Conservation (phyloP, 1,140 invertebrate species). For the Hypothenemus hampei region DNA sequence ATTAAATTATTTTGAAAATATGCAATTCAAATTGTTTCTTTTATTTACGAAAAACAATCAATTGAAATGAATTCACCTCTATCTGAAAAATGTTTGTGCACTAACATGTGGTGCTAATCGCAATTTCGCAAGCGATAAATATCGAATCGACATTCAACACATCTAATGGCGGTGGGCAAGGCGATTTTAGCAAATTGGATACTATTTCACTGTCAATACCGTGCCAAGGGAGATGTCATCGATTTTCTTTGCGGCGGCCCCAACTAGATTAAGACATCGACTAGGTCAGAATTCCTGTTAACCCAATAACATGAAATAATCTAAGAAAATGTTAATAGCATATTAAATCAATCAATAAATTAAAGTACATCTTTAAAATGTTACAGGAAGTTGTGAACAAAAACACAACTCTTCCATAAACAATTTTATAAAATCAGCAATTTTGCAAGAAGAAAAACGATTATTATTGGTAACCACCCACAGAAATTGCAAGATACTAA, state of each 20-base stretch:
- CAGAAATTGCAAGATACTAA: too few relatives aligned
- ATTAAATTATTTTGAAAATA: conserved; percentile 10
- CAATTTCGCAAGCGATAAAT: conserved; percentile 16
- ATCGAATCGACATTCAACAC: conserved; percentile 12
- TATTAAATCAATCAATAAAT: too few relatives aligned
- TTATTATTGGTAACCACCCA: too few relatives aligned
- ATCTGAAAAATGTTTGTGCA: conserved; percentile 3
- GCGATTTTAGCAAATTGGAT: conserved; percentile 24
- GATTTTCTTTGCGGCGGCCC: conserved; percentile 2
- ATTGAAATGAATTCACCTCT: background rate
- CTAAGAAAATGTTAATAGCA: background rate
- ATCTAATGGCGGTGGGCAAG: conserved; percentile 16
- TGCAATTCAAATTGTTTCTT: conserved; percentile 2
- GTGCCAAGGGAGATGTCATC: background rate
- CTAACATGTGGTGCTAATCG: conserved; percentile 15
- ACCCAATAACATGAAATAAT: background rate
- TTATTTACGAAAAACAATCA: too few relatives aligned
- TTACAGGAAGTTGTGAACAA: too few relatives aligned
- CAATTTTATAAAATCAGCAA: too few relatives aligned
- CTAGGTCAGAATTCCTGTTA: background rate
- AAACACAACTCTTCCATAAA: too few relatives aligned
- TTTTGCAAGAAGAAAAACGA: too few relatives aligned
- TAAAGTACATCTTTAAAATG: too few relatives aligned
- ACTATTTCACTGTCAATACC: conserved; percentile 17
- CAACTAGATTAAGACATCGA: background rate